Evolutionary conservation across 2,113 vertebrate species (phyloP), one percentile per base, ranked within the genome.

Genomic region (Theristicus caerulescens): DNA sequence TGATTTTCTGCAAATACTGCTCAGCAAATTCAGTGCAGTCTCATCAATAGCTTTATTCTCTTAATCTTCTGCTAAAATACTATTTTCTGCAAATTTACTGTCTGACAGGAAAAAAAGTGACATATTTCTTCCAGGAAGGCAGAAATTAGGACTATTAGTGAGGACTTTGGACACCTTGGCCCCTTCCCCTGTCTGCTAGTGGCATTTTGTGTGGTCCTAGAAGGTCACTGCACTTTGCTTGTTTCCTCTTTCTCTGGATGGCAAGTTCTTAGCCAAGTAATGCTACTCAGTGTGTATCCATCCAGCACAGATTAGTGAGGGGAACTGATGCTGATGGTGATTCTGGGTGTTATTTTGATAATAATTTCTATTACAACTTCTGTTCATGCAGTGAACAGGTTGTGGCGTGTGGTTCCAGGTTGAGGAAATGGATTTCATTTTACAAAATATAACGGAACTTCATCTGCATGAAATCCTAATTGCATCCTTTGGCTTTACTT

Each of bases 401-500:
- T 82, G 88, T 81, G 44, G n/a, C 0, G 0, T 83, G 55, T 67
- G 77, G 55, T 90, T 92, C 76, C 61, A 92, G 80, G 86, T 67
- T 3, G 9, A 86, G 86, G 71, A 90, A 92, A 67, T 44, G 47
- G 82, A 88, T 96, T 90, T 67, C 6, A 34, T 73, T 76, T 90
- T 51, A 81, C 12, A 44, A 84, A 96, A 88, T 44, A n/a, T 25
- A 88, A 67, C 1, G 0, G 59, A 81, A 82, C 34, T 71, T 82
- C 80, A 84, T 79, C 74, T 90, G 73, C 64, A 46, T 83, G 65
- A 90, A 95, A 93, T 89, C 71, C 64, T 92, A 82, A 93, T 84
- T 73, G 51, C 77, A 71, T 91, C 78, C 55, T 90, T 95, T 94
- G 88, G 51, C 83, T 96, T 96, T 81, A 82, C 27, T 79, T 85